These are phyloP conservation scores for Abrostola triplasia DNA, from an alignment of 2,888 invertebrate genomes.

Conservation along the genomic window DNA sequence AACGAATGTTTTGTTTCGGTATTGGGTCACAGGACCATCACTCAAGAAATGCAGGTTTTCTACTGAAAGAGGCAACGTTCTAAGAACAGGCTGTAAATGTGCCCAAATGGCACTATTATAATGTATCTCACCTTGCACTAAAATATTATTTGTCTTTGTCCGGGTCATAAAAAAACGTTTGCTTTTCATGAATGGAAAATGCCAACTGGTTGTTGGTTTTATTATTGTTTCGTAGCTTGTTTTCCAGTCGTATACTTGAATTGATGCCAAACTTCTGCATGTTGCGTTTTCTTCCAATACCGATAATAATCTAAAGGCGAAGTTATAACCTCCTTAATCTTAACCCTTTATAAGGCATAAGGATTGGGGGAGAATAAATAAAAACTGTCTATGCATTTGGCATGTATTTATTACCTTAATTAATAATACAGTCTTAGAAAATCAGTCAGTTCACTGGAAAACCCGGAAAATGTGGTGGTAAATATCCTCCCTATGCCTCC, in stretches of 20 bases:
- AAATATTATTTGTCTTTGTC: conserved; percentile 37
- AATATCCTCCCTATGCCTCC: too few species aligned
- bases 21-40: conserved; percentile 3
- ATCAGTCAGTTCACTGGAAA: too few species aligned
- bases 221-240: conserved; percentile 22
- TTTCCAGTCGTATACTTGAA: conserved; percentile 43
- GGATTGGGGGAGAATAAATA: too few species aligned
- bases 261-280: conserved; percentile 18
- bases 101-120: too few species aligned
- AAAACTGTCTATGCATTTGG: too few species aligned
- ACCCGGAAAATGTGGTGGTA: too few species aligned
- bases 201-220: conserved; percentile 35
- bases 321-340: conserved; percentile 1
- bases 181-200: conserved; percentile 38
- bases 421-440: too few species aligned
- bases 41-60: conserved; percentile 1
- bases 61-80: neutral
- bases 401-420: too few species aligned
- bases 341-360: conserved; percentile 2
- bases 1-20: conserved; percentile 1
- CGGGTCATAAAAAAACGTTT: conserved; percentile 34
- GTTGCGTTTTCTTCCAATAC: conserved; percentile 31
- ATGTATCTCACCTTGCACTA: conserved; percentile 37
- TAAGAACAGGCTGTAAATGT: neutral
- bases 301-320: conserved; percentile 5